These are phyloP conservation scores for Boulengeromyrus knoepffleri DNA, from an alignment of 2,113 vertebrate genomes.

Conservation along the genomic window DNA sequence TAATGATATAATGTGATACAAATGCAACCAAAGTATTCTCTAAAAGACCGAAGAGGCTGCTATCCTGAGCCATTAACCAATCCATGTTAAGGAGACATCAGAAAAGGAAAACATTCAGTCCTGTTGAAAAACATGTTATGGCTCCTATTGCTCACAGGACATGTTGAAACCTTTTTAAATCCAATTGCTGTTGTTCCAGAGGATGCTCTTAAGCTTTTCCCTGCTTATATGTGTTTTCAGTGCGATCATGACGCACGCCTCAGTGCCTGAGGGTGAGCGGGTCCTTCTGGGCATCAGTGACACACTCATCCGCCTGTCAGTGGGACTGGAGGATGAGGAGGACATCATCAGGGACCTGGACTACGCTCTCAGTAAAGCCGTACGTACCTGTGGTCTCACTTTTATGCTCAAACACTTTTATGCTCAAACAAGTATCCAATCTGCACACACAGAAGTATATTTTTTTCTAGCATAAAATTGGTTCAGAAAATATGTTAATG, in stretches of 20 bases:
- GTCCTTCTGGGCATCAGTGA: conserved; percentile 73
- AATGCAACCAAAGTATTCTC: neutral
- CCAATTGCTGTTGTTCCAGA: neutral
- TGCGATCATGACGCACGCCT: conserved; percentile 84
- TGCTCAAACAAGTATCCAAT: neutral
- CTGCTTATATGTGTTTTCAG: conserved; percentile 45
- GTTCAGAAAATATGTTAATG: neutral
- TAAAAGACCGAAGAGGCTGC: neutral
- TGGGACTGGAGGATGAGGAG: conserved; percentile 78
- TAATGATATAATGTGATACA: neutral
- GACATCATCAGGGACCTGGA: conserved; percentile 50
- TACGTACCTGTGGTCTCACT: neutral
- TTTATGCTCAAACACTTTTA: neutral
- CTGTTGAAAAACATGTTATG: neutral
- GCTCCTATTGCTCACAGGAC: neutral
- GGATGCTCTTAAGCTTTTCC: neutral
- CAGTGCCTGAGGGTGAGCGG: conserved; percentile 72
- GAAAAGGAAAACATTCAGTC: neutral
- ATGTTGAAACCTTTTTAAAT: neutral
- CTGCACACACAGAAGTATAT: neutral
- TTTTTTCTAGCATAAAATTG: neutral
- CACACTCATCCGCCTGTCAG: conserved; percentile 77
- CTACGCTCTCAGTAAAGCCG: neutral
- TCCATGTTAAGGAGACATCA: neutral
- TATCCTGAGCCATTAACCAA: neutral